Percentiles rank a stretch among this genome's conserved stretches.
These are phyloP conservation scores for Fabriciana adippe DNA, from an alignment of 2,888 invertebrate genomes.

Conservation along the genomic window DNA sequence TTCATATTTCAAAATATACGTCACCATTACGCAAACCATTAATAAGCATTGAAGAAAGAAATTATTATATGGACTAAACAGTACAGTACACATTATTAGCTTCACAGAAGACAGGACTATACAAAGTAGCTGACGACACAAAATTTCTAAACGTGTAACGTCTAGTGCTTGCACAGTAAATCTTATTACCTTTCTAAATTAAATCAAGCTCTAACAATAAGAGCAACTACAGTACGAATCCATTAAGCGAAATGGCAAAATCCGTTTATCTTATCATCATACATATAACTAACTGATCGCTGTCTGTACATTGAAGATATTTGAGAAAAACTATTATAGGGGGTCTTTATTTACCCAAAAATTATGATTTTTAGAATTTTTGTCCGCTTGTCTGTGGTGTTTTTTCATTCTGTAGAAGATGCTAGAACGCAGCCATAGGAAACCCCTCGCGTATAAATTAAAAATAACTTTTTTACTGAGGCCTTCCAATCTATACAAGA, in stretches of 20 bases:
- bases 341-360: too few species aligned
- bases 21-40: neutral
- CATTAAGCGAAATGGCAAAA: constrained; percentile 3
- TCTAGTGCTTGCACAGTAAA: constrained; percentile 6
- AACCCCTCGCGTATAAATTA: too few species aligned
- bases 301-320: too few species aligned
- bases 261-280: neutral
- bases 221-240: neutral
- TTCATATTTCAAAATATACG: neutral
- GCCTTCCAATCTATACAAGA: too few species aligned
- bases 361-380: too few species aligned
- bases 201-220: constrained; percentile 2
- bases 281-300: too few species aligned
- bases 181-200: constrained; percentile 1
- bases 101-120: constrained; percentile 3
- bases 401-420: too few species aligned
- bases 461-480: too few species aligned
- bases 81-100: constrained; percentile 17
- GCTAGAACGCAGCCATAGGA: too few species aligned
- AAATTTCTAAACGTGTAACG: neutral
- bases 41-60: constrained; percentile 23
- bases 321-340: too few species aligned
- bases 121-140: constrained; percentile 10
- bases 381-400: too few species aligned
- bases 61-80: constrained; percentile 7